Evolutionary conservation across 1,140 invertebrate species (phyloP).

Genomic region (Bombus balteatus): DNA sequence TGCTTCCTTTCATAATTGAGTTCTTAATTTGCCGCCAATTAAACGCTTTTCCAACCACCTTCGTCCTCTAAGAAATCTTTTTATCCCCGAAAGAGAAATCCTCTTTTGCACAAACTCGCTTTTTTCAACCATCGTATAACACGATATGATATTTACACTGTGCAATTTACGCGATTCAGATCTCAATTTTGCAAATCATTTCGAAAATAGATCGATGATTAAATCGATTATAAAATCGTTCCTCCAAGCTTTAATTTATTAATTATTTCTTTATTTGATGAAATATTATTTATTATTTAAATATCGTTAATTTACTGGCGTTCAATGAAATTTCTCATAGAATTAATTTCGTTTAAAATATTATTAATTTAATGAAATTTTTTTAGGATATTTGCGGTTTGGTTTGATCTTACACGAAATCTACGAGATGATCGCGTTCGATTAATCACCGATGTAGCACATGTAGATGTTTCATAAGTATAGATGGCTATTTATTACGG

Average conservation of each 20-base stretch:
- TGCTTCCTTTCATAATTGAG: neutral
- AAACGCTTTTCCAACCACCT: slow-evolving; percentile 7
- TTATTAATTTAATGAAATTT: neutral
- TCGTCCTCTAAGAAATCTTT: slow-evolving; percentile 7
- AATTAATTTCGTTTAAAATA: no score
- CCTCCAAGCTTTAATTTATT: neutral
- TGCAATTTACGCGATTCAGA: neutral
- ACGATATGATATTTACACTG: neutral
- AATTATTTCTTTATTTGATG: neutral
- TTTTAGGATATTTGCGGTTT: neutral
- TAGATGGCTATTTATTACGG: neutral
- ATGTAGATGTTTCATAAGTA: slow-evolving; percentile 16
- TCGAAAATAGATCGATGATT: neutral
- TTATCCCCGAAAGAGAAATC: slow-evolving; percentile 35
- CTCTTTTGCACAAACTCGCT: neutral
- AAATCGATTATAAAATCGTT: neutral
- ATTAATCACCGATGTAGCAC: no score
- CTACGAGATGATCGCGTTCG: neutral
- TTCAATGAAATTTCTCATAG: neutral
- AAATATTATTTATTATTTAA: neutral
- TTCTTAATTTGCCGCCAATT: slow-evolving; percentile 19
- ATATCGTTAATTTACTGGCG: no score
- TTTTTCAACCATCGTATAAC: neutral
- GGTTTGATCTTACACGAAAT: neutral
- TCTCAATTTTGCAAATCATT: neutral